Percentiles rank a stretch among this genome's conserved stretches.
phyloP scores from a whole-genome alignment of 2,888 invertebrate species.

The Embidobia sp. region DNA sequence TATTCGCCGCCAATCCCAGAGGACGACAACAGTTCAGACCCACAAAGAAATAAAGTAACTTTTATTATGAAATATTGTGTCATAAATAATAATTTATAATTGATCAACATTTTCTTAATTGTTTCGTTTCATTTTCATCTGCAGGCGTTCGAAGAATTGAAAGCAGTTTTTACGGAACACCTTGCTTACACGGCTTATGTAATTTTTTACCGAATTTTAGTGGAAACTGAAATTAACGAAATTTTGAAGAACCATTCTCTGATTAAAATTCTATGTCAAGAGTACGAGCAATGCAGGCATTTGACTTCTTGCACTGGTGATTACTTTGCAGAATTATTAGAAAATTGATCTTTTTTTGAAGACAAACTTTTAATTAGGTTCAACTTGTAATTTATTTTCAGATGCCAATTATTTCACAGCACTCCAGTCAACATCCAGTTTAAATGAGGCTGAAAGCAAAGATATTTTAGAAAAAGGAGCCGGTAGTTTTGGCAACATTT shows the following conservation, averaged over 20 bases:
- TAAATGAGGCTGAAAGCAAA: slow-evolving; percentile 65
- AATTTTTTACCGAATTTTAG: slow-evolving; percentile 88
- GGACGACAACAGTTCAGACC: too few species aligned
- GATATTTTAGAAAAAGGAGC: slow-evolving; percentile 76
- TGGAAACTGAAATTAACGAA: slow-evolving; percentile 87
- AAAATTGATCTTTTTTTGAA: too few species aligned
- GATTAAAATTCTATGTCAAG: slow-evolving; percentile 89
- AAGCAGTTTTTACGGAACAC: slow-evolving; percentile 91
- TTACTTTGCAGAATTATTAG: too few species aligned
- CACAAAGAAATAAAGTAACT: too few species aligned
- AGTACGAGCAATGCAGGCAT: slow-evolving; percentile 85
- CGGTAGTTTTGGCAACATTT: slow-evolving; percentile 90
- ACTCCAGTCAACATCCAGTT: slow-evolving; percentile 38
- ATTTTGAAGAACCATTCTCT: slow-evolving; percentile 90
- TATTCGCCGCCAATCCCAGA: too few species aligned
- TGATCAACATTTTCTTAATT: too few species aligned
- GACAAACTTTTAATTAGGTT: too few species aligned
- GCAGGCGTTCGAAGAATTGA: slow-evolving; percentile 89
- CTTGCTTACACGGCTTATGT: slow-evolving; percentile 92
- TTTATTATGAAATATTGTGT: too few species aligned
- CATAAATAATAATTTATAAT: too few species aligned
- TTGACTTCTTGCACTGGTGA: slow-evolving; percentile 66
- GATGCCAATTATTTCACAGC: slow-evolving; percentile 51
- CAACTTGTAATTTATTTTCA: too few species aligned
- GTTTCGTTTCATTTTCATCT: not conserved